Evolutionary conservation across 2,888 invertebrate genomes (phyloP).

Genomic region (Hirtodrosophila trivittata): DNA sequence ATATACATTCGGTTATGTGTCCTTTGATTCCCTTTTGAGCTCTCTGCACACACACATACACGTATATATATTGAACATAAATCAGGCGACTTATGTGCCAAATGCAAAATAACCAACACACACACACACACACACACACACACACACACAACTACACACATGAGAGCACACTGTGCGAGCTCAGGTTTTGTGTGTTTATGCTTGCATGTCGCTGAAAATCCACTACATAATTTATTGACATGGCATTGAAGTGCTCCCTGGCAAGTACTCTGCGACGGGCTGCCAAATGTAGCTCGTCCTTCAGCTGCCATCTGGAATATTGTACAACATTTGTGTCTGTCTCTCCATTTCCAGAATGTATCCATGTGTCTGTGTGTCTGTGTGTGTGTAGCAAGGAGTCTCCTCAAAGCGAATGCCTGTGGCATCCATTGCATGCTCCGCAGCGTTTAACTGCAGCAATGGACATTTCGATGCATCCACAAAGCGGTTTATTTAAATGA

Average conservation of each 20-base stretch:
- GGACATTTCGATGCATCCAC: conserved; percentile 33
- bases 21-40: conserved; percentile 58
- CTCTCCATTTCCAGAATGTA: conserved; percentile 4
- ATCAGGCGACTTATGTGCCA: conserved; percentile 68
- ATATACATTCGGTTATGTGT: conserved; percentile 25
- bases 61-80: conserved; percentile 62
- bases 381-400: conserved; percentile 21
- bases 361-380: neutral
- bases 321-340: conserved; percentile 45
- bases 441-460: conserved; percentile 42
- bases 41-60: conserved; percentile 22
- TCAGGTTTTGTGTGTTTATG: conserved; percentile 41
- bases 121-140: conserved; percentile 11
- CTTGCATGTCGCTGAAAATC: conserved; percentile 55
- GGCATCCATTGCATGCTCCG: conserved; percentile 32
- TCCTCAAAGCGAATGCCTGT: conserved; percentile 62
- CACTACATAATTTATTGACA: conserved; percentile 77
- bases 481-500: conserved; percentile 40
- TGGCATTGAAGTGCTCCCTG: conserved; percentile 55
- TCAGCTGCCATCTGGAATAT: conserved; percentile 51
- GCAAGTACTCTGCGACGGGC: conserved; percentile 40
- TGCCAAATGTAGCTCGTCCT: conserved; percentile 56
- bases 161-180: conserved; percentile 2
- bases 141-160: conserved; percentile 6
- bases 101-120: conserved; percentile 41